A percentile compares a stretch with the other conserved stretches of the same genome.
phyloP scores from a whole-genome alignment of 2,797 vertebrate species.

The Tolypeutes matacus region DNA sequence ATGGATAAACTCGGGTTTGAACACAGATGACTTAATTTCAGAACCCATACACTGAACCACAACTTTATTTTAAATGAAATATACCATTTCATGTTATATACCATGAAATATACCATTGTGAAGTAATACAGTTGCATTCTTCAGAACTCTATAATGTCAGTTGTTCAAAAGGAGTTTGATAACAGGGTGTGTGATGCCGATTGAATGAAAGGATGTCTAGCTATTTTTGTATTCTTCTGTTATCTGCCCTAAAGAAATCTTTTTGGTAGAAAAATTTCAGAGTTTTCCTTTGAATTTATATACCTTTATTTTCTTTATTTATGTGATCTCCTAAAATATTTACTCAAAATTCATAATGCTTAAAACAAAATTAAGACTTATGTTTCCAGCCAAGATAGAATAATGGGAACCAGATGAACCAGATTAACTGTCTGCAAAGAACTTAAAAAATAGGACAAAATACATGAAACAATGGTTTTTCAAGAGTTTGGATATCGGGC shows the following conservation, averaged over 20 bases:
- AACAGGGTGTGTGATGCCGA: neutral
- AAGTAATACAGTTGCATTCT: neutral
- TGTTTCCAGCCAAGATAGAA: neutral
- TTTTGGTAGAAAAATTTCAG: neutral
- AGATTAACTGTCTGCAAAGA: neutral
- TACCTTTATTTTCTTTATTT: neutral
- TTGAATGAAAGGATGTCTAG: neutral
- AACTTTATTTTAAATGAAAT: neutral
- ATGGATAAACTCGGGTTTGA: neutral
- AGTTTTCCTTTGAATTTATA: conserved; percentile 2
- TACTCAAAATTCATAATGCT: conserved; percentile 49
- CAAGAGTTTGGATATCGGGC: neutral
- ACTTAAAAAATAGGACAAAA: neutral
- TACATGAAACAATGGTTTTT: neutral
- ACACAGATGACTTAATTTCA: neutral
- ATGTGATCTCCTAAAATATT: neutral
- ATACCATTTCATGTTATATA: too few relatives aligned
- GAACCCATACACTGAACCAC: neutral
- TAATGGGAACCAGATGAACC: neutral
- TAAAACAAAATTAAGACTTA: conserved; percentile 37
- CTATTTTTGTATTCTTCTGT: neutral
- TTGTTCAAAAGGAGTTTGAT: neutral
- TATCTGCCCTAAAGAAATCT: neutral
- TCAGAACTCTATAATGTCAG: neutral
- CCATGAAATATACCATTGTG: neutral